Base-by-base conservation (phyloP, 2,113 vertebrate species). In the Aplodontia rufa region DNA sequence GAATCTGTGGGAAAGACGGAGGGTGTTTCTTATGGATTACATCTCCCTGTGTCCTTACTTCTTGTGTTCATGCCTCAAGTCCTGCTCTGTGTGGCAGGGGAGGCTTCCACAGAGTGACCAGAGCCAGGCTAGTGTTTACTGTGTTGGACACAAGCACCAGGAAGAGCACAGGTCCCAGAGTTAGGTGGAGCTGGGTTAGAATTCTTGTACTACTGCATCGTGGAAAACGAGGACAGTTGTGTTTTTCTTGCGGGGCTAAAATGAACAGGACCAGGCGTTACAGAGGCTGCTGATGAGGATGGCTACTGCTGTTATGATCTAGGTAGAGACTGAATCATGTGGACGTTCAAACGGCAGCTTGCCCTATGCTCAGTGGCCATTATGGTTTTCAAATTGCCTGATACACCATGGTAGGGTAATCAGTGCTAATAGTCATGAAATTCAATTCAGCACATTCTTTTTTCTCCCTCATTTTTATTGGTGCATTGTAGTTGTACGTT, bases 21-120 rank as follows among this genome's bases (percentile, higher is more conserved):
- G 79, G 72, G 51, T 88, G 20, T 60, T 85, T 90, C 87, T 95
- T 89, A 92, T 90, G 95, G 80, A 32, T 87, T 81, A 47, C 53
- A 6, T 84, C 64, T 82, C 47, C 64, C 76, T 79, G 66, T 45
- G 78, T 90, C 81, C 60, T 82, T 37, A 66, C 7, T 93, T 5
- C 10, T 45, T 85, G 53, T 49, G 28, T 74, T 90, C 37, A 45
- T 85, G 66, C 55, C 76, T 86, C n/a, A 40, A 68, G 69, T 76
- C 72, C n/a, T 8, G 22, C 32, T 91, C 26, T 17, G 0, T 74
- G 17, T 35, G 66, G 53, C 20, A 85, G 55, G 35, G 58, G 45
- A 12, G 42, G 45, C 14, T 32, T 42, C n/a, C 28, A 17, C 35
- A 55, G 74, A 91, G 22, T 1, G 1, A 3, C 40, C 68, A 91